phyloP scores from a whole-genome alignment of 1,140 invertebrate genomes.

The Ruditapes philippinarum region DNA sequence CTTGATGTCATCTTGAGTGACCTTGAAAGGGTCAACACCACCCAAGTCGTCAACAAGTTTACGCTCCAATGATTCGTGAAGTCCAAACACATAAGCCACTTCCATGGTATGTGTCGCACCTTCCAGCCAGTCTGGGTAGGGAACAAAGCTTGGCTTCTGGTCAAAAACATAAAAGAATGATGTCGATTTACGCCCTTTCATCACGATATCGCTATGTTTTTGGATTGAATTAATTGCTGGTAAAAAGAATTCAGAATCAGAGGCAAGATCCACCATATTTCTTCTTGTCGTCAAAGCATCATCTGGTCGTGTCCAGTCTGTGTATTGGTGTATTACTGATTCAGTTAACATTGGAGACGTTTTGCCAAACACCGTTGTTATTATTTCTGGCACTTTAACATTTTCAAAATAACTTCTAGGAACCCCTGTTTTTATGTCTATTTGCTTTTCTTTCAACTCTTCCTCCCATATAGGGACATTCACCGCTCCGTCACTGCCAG shows the following conservation, averaged over 20 bases:
- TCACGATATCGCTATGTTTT: conserved; percentile 9
- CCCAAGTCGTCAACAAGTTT: conserved; percentile 20
- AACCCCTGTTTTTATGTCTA: not conserved
- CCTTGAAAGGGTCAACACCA: not conserved
- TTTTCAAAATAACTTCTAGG: not conserved
- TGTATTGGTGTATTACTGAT: conserved; percentile 6
- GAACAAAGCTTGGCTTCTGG: conserved; percentile 56
- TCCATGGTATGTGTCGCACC: conserved; percentile 64
- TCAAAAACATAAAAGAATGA: conserved; percentile 69
- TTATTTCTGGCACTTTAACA: not conserved
- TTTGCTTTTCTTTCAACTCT: not conserved
- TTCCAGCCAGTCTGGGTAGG: conserved; percentile 26
- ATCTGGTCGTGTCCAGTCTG: conserved; percentile 54
- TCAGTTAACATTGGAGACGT: not conserved
- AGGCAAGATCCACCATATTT: conserved; percentile 51
- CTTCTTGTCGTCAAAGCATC: conserved; percentile 44
- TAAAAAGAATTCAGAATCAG: conserved; percentile 59
- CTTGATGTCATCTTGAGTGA: conserved; percentile 90
- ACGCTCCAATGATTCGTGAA: conserved; percentile 22
- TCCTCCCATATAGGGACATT: not conserved
- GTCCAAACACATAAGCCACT: conserved; percentile 70
- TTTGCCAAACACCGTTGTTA: not conserved
- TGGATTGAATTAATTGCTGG: conserved; percentile 31
- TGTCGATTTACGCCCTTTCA: not conserved
- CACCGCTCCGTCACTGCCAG: conserved; percentile 1